Evolutionary conservation across 2,113 vertebrate species (phyloP).

Genomic region (Galemys pyrenaicus): DNA sequence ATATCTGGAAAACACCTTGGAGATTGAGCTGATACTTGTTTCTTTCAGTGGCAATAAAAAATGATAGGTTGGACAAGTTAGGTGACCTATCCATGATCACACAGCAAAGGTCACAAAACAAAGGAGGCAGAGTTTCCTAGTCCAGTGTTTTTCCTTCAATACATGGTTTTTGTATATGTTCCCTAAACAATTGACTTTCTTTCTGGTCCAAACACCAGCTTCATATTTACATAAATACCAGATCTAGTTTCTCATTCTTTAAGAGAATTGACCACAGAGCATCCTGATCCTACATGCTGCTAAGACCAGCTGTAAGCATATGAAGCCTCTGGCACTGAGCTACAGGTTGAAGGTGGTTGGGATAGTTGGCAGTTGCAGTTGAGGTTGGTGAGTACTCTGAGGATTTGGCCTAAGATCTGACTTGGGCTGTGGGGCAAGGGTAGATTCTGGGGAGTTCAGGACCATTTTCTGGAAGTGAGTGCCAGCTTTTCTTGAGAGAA

Average conservation of each 20-base stretch:
- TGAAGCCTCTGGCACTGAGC: not conserved
- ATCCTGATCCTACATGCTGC: not conserved
- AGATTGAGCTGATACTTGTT: not conserved
- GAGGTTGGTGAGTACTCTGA: not conserved
- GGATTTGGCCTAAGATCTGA: not conserved
- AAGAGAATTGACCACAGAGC: not conserved
- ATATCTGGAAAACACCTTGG: not conserved
- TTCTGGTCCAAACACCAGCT: not conserved
- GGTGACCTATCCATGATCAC: not conserved
- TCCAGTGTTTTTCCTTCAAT: not conserved
- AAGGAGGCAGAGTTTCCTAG: not conserved
- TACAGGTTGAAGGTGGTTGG: not conserved
- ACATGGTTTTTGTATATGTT: not conserved
- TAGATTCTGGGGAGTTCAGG: not conserved
- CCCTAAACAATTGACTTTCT: not conserved
- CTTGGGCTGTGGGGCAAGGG: not conserved
- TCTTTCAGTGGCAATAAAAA: not conserved
- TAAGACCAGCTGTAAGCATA: not conserved
- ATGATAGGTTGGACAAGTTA: not conserved
- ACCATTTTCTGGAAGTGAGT: not conserved
- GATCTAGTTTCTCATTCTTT: not conserved
- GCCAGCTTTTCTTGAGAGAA: constrained; percentile 21
- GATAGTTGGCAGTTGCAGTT: not conserved
- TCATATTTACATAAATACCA: not conserved
- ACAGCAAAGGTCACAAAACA: not conserved